Evolutionary conservation across 2,888 invertebrate genomes (phyloP).

Genomic region (Orchesellides sinensis): DNA sequence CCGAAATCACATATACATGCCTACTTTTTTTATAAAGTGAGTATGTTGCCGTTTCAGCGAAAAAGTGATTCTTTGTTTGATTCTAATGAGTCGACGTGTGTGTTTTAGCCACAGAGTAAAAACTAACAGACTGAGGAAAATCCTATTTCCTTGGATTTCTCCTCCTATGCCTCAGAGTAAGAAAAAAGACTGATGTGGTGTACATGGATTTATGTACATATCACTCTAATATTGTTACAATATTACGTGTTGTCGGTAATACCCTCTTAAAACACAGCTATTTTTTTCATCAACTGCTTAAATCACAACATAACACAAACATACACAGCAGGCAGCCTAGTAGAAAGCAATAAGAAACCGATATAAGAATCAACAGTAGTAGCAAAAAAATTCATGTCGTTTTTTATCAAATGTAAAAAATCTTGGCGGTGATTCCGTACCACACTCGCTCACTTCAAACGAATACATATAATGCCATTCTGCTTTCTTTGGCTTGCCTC

Average conservation of each 20-base stretch:
- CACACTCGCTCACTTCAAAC: neutral
- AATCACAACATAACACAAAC: constrained; percentile 1
- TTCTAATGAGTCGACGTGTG: constrained; percentile 75
- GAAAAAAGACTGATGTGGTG: constrained; percentile 29
- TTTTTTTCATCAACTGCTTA: constrained; percentile 26
- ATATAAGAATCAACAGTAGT: neutral
- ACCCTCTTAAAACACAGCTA: constrained; percentile 40
- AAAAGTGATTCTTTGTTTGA: constrained; percentile 74
- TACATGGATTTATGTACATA: constrained; percentile 56
- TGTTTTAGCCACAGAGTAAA: constrained; percentile 54
- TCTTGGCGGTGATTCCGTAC: constrained; percentile 47
- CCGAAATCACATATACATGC: neutral
- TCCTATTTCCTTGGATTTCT: constrained; percentile 44
- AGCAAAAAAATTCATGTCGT: constrained; percentile 31
- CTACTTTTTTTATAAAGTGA: too few species aligned
- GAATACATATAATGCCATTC: too few species aligned
- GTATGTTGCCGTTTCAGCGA: constrained; percentile 38
- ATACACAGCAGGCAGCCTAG: constrained; percentile 6
- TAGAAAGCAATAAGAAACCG: neutral
- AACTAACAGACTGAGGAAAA: constrained; percentile 41
- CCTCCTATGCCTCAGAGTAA: neutral
- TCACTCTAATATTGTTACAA: constrained; percentile 51
- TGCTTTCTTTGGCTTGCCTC: constrained; percentile 8
- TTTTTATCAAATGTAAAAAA: constrained; percentile 51
- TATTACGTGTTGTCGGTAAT: constrained; percentile 57